Evolutionary conservation across 2,113 vertebrate genomes (phyloP).

Genomic region (Catharus minimus): DNA sequence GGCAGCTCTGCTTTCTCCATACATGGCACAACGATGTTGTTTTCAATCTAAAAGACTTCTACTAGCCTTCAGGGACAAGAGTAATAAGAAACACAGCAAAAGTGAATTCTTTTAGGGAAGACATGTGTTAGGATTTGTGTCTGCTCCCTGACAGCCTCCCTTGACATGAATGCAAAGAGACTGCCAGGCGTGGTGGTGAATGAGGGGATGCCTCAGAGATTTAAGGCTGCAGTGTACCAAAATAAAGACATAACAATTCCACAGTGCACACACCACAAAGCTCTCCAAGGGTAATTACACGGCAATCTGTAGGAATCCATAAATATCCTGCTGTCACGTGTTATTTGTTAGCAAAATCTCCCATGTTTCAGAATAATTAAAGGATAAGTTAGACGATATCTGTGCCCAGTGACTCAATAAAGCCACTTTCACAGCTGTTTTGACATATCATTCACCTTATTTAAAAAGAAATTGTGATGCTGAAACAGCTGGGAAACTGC

Average conservation of each 20-base stretch:
- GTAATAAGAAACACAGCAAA: neutral
- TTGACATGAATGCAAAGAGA: neutral
- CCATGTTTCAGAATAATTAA: neutral
- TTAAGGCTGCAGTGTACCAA: neutral
- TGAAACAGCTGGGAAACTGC: slow-evolving; percentile 11
- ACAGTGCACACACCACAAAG: neutral
- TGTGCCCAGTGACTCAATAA: neutral
- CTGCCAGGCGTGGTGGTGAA: neutral
- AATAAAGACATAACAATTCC: neutral
- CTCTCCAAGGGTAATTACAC: neutral
- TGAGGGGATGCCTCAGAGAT: neutral
- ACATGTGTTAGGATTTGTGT: neutral
- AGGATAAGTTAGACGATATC: neutral
- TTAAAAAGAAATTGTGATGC: neutral
- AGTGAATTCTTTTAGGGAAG: neutral
- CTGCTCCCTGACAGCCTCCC: neutral
- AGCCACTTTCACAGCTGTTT: slow-evolving; percentile 25
- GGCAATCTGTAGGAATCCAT: neutral
- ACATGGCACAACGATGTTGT: neutral
- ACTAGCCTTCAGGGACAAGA: neutral
- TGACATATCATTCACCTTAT: neutral
- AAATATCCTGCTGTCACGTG: neutral
- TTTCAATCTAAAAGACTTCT: neutral
- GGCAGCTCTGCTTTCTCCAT: neutral
- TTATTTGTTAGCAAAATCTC: neutral